These are phyloP conservation scores for Aurelia aurita complex sp. Pacific DNA, from an alignment of 30 jellyfish, hydroid and myxozoan species.

Conservation along the genomic window DNA sequence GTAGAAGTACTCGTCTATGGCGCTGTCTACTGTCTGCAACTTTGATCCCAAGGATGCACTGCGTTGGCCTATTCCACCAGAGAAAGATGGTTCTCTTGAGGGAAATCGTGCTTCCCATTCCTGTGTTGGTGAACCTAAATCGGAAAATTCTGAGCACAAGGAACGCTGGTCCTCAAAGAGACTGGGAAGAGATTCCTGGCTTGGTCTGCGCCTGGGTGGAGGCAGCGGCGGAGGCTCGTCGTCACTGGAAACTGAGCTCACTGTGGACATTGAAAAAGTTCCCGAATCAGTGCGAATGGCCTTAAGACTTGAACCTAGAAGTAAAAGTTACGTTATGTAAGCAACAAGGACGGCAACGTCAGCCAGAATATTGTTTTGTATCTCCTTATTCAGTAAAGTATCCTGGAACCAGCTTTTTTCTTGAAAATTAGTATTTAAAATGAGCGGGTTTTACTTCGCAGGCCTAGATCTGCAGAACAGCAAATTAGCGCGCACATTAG, in stretches of 20 bases:
- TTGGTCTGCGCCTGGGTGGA: conserved; percentile 28
- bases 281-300: conserved; percentile 41
- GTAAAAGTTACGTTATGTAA: too few relatives aligned
- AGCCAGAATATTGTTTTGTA: too few relatives aligned
- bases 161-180: conserved; percentile 8
- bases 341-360: too few relatives aligned
- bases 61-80: neutral
- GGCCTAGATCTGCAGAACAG: too few relatives aligned
- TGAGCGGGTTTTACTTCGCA: too few relatives aligned
- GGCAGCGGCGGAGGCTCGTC: conserved; percentile 52
- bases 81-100: neutral
- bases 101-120: neutral
- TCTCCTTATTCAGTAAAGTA: too few relatives aligned
- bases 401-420: too few relatives aligned
- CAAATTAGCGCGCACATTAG: too few relatives aligned
- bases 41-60: neutral
- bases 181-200: conserved; percentile 19
- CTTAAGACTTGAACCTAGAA: conserved; percentile 4
- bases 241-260: conserved; percentile 17
- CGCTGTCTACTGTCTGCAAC: neutral
- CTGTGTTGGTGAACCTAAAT: neutral
- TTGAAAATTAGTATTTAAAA: too few relatives aligned
- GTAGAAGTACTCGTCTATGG: conserved; percentile 16
- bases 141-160: neutral
- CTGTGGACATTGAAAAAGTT: conserved; percentile 23